Conservation (phyloP, 2,888 invertebrate genomes). For the Seira musarum region DNA sequence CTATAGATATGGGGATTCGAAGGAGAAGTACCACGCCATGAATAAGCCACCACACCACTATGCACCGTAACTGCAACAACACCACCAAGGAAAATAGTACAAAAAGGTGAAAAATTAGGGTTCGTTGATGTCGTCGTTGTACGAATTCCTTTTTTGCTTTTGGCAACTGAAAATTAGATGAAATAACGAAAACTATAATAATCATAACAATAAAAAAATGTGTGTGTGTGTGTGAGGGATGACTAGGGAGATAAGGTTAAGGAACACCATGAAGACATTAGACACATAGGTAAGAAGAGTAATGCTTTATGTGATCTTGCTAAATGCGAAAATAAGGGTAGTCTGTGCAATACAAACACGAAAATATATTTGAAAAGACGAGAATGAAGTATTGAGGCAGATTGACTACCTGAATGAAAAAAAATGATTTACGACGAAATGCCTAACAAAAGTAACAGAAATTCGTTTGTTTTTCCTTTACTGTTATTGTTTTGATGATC, state of each 20-base stretch:
- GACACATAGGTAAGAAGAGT: too few relatives aligned
- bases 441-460: constrained; percentile 11
- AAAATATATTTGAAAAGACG: constrained; percentile 34
- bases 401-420: too few relatives aligned
- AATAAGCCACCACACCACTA: background rate
- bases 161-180: background rate
- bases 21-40: background rate
- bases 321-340: too few relatives aligned
- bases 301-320: too few relatives aligned
- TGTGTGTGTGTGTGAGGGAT: constrained; percentile 22
- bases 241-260: constrained; percentile 20
- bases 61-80: background rate
- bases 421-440: too few relatives aligned
- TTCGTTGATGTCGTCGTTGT: constrained; percentile 26
- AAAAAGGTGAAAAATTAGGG: background rate
- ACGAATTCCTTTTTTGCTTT: constrained; percentile 39
- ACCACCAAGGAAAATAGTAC: background rate
- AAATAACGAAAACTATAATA: constrained; percentile 17
- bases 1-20: too few relatives aligned
- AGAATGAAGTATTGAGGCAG: constrained; percentile 23
- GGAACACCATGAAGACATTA: constrained; percentile 36
- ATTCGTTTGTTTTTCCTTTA: constrained; percentile 12
- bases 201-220: constrained; percentile 40
- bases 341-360: too few relatives aligned
- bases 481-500: too few relatives aligned